Conservation (phyloP, 2,797 vertebrate species). For the Serranus cabrilla region DNA sequence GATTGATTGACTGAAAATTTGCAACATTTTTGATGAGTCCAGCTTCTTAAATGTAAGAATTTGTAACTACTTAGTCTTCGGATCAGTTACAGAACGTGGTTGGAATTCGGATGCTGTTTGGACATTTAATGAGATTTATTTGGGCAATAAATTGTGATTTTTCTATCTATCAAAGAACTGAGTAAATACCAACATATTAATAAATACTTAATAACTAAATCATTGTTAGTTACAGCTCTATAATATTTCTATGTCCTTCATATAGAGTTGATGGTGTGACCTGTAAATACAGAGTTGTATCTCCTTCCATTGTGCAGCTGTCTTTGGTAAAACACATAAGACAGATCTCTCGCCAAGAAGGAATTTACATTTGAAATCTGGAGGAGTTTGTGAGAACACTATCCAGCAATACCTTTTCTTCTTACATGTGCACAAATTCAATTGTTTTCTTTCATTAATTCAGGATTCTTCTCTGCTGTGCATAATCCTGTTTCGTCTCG, state of each 20-base stretch:
- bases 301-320: slow-evolving; percentile 2
- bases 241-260: slow-evolving; percentile 5
- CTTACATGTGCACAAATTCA: slow-evolving; percentile 50
- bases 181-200: too few species aligned
- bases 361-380: slow-evolving; percentile 54
- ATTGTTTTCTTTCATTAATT: slow-evolving; percentile 65
- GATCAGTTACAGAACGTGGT: too few species aligned
- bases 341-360: slow-evolving; percentile 22
- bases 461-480: slow-evolving; percentile 48
- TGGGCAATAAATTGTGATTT: too few species aligned
- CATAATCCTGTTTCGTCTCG: slow-evolving; percentile 59
- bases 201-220: too few species aligned
- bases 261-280: background rate
- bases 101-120: too few species aligned
- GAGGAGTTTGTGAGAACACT: slow-evolving; percentile 30
- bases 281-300: background rate
- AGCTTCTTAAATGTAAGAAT: too few species aligned
- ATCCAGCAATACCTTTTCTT: slow-evolving; percentile 42
- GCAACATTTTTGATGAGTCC: too few species aligned
- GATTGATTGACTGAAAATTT: too few species aligned
- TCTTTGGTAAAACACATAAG: slow-evolving; percentile 16
- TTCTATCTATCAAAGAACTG: too few species aligned
- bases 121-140: too few species aligned
- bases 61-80: too few species aligned
- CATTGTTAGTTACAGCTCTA: background rate